phyloP scores from a whole-genome alignment of 1,140 invertebrate genomes.

The Plectrocnemia conspersa region DNA sequence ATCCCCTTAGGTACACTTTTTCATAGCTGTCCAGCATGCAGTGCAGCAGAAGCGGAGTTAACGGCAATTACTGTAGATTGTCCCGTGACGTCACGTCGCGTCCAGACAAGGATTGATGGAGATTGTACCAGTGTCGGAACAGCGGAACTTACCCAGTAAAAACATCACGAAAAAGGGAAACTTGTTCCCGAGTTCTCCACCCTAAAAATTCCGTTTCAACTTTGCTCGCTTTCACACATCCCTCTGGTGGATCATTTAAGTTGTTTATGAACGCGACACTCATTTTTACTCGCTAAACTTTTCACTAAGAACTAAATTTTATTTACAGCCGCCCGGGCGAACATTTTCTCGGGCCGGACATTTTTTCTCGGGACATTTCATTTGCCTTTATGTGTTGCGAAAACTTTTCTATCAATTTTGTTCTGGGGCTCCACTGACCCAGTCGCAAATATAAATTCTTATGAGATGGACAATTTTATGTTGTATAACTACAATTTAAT shows the following conservation, averaged over 20 bases:
- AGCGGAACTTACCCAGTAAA: not conserved
- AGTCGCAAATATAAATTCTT: too few relatives aligned
- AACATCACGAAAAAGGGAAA: conserved; percentile 1
- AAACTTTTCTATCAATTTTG: too few relatives aligned
- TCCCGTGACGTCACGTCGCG: conserved; percentile 3
- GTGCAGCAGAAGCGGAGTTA: conserved; percentile 4
- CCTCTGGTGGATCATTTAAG: conserved; percentile 6
- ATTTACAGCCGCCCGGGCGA: too few relatives aligned
- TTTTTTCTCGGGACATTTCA: too few relatives aligned
- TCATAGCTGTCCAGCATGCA: too few relatives aligned
- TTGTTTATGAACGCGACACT: conserved; percentile 3
- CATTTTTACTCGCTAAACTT: not conserved
- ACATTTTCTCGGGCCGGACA: too few relatives aligned
- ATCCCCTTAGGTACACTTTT: too few relatives aligned
- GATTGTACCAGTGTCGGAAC: conserved; percentile 3
- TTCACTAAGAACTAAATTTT: not conserved
- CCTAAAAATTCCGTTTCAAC: conserved; percentile 2
- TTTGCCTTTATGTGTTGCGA: too few relatives aligned
- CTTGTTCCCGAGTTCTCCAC: not conserved
- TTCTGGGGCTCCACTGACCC: too few relatives aligned
- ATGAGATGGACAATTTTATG: too few relatives aligned
- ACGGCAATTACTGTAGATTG: conserved; percentile 7
- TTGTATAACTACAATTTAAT: too few relatives aligned
- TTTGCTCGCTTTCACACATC: not conserved
- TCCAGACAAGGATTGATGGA: conserved; percentile 20